These are phyloP conservation scores for Antidorcas marsupialis DNA, from an alignment of 2,113 vertebrate species.

Conservation along the genomic window DNA sequence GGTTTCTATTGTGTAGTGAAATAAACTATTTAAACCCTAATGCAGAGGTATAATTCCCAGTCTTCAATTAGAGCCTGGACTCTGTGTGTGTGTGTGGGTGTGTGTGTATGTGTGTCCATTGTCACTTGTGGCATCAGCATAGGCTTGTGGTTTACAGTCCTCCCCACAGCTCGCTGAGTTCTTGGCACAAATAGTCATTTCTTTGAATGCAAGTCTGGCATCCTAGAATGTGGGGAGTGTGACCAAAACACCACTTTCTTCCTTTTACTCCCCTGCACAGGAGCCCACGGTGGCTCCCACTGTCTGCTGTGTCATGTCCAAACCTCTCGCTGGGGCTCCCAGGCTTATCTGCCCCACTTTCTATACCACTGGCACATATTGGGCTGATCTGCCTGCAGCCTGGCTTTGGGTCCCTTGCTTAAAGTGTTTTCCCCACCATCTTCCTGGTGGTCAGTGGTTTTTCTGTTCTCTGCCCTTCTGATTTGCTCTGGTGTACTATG, in stretches of 20 bases:
- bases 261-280: conserved; percentile 20
- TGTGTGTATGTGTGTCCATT: background rate
- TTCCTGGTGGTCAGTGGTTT: background rate
- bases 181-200: conserved; percentile 63
- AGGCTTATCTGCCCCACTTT: background rate
- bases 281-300: background rate
- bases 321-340: background rate
- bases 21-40: background rate
- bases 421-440: background rate
- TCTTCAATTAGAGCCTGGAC: conserved; percentile 19
- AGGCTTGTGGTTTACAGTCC: conserved; percentile 57
- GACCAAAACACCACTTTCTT: conserved; percentile 50
- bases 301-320: background rate
- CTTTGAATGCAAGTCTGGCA: conserved; percentile 67
- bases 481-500: background rate
- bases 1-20: conserved; percentile 20
- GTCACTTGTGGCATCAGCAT: conserved; percentile 43
- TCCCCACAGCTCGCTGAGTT: conserved; percentile 29
- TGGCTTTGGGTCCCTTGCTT: background rate
- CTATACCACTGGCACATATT: no score
- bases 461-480: background rate
- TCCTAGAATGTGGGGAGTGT: conserved; percentile 33
- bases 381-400: background rate
- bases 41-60: background rate
- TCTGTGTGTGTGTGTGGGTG: background rate